Conservation (phyloP, 2,888 invertebrate genomes). For the Hemistola chrysoprasaria region DNA sequence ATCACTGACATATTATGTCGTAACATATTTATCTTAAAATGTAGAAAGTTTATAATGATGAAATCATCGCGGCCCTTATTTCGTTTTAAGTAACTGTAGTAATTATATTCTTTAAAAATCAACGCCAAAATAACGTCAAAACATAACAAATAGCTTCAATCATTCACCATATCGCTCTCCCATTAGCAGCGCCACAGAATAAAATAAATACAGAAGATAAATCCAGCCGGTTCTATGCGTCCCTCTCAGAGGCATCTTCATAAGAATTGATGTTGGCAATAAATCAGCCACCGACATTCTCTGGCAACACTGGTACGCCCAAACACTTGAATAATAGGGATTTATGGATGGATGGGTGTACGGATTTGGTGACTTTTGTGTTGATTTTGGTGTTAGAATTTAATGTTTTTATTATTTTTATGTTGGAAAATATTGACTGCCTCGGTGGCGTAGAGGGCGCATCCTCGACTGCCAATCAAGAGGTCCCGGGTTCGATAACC, state of each 20-base stretch:
- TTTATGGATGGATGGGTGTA: constrained; percentile 50
- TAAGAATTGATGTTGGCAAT: constrained; percentile 66
- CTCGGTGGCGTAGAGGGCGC: no score
- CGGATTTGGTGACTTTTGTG: constrained; percentile 21
- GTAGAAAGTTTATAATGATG: no score
- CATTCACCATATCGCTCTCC: constrained; percentile 4
- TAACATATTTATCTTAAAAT: no score
- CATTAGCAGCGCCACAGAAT: constrained; percentile 14
- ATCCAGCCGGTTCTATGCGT: constrained; percentile 49
- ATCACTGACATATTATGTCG: no score
- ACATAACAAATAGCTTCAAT: constrained; percentile 7
- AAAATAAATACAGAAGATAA: constrained; percentile 23
- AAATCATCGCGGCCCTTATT: no score
- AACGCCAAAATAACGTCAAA: no score
- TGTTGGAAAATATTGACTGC: no score
- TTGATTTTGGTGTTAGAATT: background rate
- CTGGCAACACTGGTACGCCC: constrained; percentile 48
- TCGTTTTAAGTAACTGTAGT: no score
- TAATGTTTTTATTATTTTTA: no score
- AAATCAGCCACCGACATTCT: constrained; percentile 62
- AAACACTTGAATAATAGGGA: constrained; percentile 72
- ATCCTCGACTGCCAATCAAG: no score
- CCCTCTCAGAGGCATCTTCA: constrained; percentile 57
- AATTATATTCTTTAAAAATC: no score
- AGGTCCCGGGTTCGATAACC: no score